Conservation (phyloP, 2,888 invertebrate genomes). For the Chydorus sphaericus region DNA sequence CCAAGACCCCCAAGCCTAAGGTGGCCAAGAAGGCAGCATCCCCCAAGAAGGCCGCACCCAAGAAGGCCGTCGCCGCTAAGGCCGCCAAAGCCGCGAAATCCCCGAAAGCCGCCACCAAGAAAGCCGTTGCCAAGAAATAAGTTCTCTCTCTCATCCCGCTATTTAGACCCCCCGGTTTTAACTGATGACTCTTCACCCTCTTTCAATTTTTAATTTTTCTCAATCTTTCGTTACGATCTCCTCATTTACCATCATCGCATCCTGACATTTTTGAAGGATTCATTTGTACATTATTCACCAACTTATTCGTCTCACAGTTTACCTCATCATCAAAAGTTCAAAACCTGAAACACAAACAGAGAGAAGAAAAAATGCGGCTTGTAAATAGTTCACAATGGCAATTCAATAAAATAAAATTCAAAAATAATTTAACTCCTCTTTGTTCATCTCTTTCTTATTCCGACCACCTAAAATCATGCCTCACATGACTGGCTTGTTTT, state of each 20-base stretch:
- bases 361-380: not conserved
- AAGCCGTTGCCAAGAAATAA: constrained; percentile 12
- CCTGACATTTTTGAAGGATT: not conserved
- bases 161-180: not conserved
- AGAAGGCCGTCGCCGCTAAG: constrained; percentile 17
- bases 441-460: too few species aligned
- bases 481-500: too few species aligned
- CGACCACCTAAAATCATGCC: too few species aligned
- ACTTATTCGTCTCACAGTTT: not conserved
- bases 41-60: constrained; percentile 16
- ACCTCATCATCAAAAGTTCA: too few species aligned
- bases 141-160: not conserved
- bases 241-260: not conserved
- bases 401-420: not conserved
- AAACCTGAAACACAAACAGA: too few species aligned
- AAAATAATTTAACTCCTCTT: not conserved
- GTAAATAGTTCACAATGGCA: not conserved
- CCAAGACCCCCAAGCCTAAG: constrained; percentile 18
- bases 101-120: constrained; percentile 18
- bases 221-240: not conserved
- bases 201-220: not conserved
- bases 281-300: too few species aligned
- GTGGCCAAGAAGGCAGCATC: constrained; percentile 5
- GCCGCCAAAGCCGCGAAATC: constrained; percentile 18
- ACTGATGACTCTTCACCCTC: not conserved